Conservation (phyloP, 2,888 invertebrate species). For the Drosophila robusta region DNA sequence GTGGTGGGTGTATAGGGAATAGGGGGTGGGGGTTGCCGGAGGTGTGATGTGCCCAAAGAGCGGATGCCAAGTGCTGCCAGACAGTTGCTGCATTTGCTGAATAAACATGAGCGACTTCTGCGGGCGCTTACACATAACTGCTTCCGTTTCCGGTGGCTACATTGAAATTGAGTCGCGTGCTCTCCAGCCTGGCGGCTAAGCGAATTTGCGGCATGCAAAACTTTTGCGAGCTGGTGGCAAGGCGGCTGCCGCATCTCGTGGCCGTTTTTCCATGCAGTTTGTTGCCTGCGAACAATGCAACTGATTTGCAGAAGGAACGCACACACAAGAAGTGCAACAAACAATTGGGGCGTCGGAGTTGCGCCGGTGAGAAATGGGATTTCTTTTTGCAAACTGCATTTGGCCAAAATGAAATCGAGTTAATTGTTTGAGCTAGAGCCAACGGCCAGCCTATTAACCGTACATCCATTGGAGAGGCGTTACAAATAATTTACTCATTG, state of each 20-base stretch:
- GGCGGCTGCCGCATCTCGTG: background rate
- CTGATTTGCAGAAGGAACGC: constrained; percentile 28
- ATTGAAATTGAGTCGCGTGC: constrained; percentile 67
- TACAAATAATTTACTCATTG: constrained; percentile 8
- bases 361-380: background rate
- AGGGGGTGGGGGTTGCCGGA: background rate
- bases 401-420: background rate
- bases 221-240: constrained; percentile 28
- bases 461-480: background rate
- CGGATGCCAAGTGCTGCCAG: constrained; percentile 22
- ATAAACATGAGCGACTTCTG: constrained; percentile 68
- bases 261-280: constrained; percentile 10
- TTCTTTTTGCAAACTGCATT: background rate
- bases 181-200: constrained; percentile 24
- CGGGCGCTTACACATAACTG: constrained; percentile 46
- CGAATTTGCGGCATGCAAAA: constrained; percentile 45
- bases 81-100: constrained; percentile 38
- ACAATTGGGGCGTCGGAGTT: background rate
- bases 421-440: constrained; percentile 21
- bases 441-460: background rate
- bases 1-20: background rate
- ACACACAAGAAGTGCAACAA: background rate
- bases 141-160: constrained; percentile 35
- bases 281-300: constrained; percentile 35
- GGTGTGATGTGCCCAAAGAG: constrained; percentile 14